phyloP scores from a whole-genome alignment of 2,113 vertebrate species.

The Choloepus hoffmanni region DNA sequence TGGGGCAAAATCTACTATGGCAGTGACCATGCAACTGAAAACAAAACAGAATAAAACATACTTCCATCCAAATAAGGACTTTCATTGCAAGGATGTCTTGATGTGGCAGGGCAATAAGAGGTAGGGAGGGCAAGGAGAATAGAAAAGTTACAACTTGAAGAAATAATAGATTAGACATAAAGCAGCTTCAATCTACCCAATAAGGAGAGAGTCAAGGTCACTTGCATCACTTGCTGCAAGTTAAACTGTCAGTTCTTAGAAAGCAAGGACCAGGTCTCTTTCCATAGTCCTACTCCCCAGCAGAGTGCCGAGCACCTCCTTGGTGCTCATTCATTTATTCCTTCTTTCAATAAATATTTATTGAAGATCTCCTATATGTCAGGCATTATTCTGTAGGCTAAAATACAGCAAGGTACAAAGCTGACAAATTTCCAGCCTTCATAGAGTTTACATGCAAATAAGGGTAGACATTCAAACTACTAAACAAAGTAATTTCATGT shows the following conservation, averaged over 20 bases:
- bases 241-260: not conserved
- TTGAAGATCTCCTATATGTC: not conserved
- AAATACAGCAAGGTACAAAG: not conserved
- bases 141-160: not conserved
- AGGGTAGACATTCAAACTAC: not conserved
- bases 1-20: not conserved
- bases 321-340: not conserved
- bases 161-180: not conserved
- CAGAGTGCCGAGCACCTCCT: no score
- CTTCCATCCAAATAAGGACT: not conserved
- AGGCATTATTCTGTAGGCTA: not conserved
- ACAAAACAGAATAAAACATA: not conserved
- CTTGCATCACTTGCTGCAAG: not conserved
- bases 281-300: not conserved
- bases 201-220: not conserved
- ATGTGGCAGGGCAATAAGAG: not conserved
- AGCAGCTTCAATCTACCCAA: not conserved
- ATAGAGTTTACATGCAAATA: slow-evolving; percentile 19
- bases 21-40: not conserved
- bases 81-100: not conserved
- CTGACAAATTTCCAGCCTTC: not conserved
- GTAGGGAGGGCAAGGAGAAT: not conserved
- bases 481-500: slow-evolving; percentile 4
- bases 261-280: no score
- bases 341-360: not conserved